phyloP scores from a whole-genome alignment of 2,113 vertebrate species.

The Urocynchramus pylzowi region DNA sequence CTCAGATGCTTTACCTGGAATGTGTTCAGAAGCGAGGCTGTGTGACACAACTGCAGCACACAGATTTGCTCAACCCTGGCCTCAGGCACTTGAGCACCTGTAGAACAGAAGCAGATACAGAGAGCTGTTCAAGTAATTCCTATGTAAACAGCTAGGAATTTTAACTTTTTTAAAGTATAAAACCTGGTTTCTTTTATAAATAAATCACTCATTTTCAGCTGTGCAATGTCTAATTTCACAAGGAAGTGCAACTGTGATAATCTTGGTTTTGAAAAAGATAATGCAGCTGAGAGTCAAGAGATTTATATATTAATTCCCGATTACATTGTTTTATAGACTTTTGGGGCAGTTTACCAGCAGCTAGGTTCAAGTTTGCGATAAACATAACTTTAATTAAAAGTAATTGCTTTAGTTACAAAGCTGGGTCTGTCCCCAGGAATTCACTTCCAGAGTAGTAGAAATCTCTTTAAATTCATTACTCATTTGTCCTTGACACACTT shows the following conservation, averaged over 20 bases:
- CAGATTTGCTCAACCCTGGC: not conserved
- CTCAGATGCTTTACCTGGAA: not conserved
- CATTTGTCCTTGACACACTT: not conserved
- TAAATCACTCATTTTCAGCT: not conserved
- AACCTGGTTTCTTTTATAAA: not conserved
- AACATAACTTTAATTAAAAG: not conserved
- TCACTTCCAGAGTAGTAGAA: not conserved
- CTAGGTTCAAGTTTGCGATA: too few relatives aligned
- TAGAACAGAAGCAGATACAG: not conserved
- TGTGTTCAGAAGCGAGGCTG: fast-evolving
- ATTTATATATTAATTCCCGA: not conserved
- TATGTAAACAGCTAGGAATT: not conserved
- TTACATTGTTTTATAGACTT: not conserved
- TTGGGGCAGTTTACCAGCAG: not conserved
- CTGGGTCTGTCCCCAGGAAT: fast-evolving
- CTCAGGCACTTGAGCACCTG: not conserved
- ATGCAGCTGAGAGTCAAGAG: not conserved
- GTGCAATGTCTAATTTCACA: not conserved
- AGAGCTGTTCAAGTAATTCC: not conserved
- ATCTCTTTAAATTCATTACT: not conserved
- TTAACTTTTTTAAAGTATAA: not conserved
- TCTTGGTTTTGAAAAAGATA: not conserved
- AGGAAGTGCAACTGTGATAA: not conserved
- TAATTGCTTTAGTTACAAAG: not conserved
- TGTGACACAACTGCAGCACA: not conserved